Base-by-base conservation (phyloP, 2,888 invertebrate species). In the Sturmia bella region DNA sequence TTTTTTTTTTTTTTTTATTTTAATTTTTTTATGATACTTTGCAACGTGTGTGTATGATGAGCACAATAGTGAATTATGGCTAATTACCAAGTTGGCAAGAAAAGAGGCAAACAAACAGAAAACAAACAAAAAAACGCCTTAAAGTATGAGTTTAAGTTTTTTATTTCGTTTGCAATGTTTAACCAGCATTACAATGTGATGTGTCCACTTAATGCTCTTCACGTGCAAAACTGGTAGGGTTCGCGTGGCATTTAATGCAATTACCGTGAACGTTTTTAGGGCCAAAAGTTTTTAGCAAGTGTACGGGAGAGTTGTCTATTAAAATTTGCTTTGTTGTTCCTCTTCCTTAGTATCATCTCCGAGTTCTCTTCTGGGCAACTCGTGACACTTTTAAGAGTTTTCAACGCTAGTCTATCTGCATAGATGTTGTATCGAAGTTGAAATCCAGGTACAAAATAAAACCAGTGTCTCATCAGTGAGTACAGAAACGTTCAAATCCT, bases 11-110 rank as follows among this genome's bases (percentile, higher is more conserved):
- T 43, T 3, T 48, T 12, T 11, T 15, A 17, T 17, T 52, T 39
- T 77, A 66, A 41, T 6, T 24, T 45, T 68, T 43, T 48, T 50
- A 43, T 43, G 9, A 45, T 43, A 12, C 52, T 39, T n/a, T 70
- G 52, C 52, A 32, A 6, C 1, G 6, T 6, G 32, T 32, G 32
- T 32, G 4, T 32, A 9, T 32, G 7, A 15, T 56, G 37, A 32
- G 32, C 21, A 43, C 61, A 41, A 43, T 43, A 75, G 52, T 75
- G 74, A 74, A 79, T 79, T 79, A 75, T 64, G 70, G 80, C 80
- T 80, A 80, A 80, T 80, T 80, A 80, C 74, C 74, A 64, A 75
- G 64, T 80, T 64, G 69, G 57, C 63, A 75, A 70, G 56, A 56
- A 57, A 74, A 48, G 24, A 48, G n/a, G n/a, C n/a, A n/a, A n/a